Percentiles rank a stretch among this genome's conserved stretches.
Conservation (phyloP, 1,140 invertebrate genomes). For the Leptinotarsa defecta region DNA sequence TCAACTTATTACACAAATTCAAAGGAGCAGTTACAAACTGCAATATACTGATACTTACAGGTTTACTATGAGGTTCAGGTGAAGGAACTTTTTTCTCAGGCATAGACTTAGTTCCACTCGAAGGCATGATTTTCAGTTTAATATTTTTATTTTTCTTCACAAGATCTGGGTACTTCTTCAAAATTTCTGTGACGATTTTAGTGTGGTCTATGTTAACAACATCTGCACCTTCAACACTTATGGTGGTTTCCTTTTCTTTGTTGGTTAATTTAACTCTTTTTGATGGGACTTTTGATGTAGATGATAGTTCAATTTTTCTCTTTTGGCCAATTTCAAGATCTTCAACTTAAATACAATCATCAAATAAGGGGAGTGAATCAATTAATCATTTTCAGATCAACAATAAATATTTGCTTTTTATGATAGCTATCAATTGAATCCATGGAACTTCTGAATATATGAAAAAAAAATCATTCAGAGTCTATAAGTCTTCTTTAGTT, state of each 20-base stretch:
- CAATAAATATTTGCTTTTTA: too few relatives aligned
- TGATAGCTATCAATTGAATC: too few relatives aligned
- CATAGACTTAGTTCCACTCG: conserved; percentile 8
- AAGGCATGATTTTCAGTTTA: conserved; percentile 79
- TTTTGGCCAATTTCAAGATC: conserved; percentile 43
- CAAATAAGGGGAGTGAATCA: too few relatives aligned
- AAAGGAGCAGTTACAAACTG: too few relatives aligned
- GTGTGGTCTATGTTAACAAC: conserved; percentile 69
- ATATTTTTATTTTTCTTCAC: conserved; percentile 87
- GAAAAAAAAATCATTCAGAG: too few relatives aligned
- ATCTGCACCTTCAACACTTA: conserved; percentile 46
- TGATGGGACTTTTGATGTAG: not conserved
- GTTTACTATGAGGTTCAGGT: too few relatives aligned
- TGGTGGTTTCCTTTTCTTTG: conserved; percentile 51
- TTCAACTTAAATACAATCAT: not conserved
- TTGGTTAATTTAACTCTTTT: conserved; percentile 33
- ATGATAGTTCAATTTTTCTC: conserved; percentile 57
- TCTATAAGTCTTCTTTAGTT: too few relatives aligned
- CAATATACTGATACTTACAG: too few relatives aligned
- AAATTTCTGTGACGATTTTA: conserved; percentile 83
- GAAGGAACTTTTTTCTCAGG: not conserved
- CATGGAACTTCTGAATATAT: too few relatives aligned
- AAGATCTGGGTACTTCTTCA: conserved; percentile 86
- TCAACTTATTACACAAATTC: too few relatives aligned
- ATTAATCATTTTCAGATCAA: too few relatives aligned